Evolutionary conservation across 1,140 invertebrate species (phyloP).

Genomic region (Bradynema listronoti): DNA sequence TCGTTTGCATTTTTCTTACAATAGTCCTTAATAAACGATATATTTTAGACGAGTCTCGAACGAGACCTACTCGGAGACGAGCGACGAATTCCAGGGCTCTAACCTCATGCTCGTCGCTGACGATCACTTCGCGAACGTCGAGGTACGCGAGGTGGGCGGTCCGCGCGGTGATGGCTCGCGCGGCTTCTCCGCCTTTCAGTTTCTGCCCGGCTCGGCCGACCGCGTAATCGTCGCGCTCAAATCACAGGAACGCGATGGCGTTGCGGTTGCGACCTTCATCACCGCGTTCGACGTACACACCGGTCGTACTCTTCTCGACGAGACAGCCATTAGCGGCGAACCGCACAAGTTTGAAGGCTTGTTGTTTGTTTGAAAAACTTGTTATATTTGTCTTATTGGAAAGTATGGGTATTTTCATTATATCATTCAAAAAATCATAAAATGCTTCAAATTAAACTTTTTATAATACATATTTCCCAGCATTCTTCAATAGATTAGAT

Average conservation of each 20-base stretch:
- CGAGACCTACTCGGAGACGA: slow-evolving; percentile 78
- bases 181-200: slow-evolving; percentile 96
- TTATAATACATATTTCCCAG: too few species aligned
- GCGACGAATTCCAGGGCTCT: slow-evolving; percentile 81
- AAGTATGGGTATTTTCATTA: too few species aligned
- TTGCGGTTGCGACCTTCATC: slow-evolving; percentile 76
- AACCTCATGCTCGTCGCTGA: slow-evolving; percentile 79
- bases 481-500: too few species aligned
- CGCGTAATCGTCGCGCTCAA: slow-evolving; percentile 82
- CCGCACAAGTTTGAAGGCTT: slow-evolving; percentile 93
- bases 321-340: slow-evolving; percentile 70
- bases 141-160: slow-evolving; percentile 63
- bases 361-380: slow-evolving; percentile 75
- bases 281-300: slow-evolving; percentile 73
- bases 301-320: slow-evolving; percentile 75
- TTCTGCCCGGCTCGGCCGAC: slow-evolving; percentile 81
- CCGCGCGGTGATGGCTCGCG: slow-evolving; percentile 68
- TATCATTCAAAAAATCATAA: too few species aligned
- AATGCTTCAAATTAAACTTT: too few species aligned
- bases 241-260: slow-evolving; percentile 81
- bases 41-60: slow-evolving; percentile 68
- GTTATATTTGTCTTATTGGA: too few species aligned
- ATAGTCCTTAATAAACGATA: background rate
- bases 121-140: slow-evolving; percentile 70
- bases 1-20: too few species aligned